Conservation (phyloP, 1,140 invertebrate genomes). For the Paraescarpia echinospica region DNA sequence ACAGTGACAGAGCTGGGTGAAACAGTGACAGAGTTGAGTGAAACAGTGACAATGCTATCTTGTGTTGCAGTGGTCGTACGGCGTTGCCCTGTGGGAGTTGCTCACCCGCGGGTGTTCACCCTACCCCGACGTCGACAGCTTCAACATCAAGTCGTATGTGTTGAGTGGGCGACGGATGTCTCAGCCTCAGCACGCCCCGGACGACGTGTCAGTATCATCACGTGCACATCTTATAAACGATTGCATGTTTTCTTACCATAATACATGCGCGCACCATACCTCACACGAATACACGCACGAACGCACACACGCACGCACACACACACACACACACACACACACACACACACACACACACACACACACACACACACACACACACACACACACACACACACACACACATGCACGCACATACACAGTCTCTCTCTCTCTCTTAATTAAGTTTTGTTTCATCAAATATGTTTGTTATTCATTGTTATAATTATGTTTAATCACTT, state of each 20-base stretch:
- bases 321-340: not conserved
- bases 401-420: too few relatives aligned
- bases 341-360: too few relatives aligned
- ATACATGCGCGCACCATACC: not conserved
- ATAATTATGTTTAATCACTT: too few relatives aligned
- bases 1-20: not conserved
- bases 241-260: not conserved
- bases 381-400: too few relatives aligned
- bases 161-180: conserved; percentile 81
- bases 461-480: too few relatives aligned
- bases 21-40: not conserved
- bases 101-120: conserved; percentile 86
- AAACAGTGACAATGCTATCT: too few relatives aligned
- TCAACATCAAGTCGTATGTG: conserved; percentile 84
- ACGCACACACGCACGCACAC: not conserved
- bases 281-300: not conserved
- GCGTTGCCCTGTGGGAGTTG: conserved; percentile 92
- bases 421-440: too few relatives aligned
- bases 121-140: conserved; percentile 85
- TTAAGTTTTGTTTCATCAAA: too few relatives aligned
- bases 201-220: conserved; percentile 23
- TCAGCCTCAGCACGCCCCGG: conserved; percentile 88
- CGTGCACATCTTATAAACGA: not conserved
- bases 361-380: too few relatives aligned
- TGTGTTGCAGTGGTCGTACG: conserved; percentile 87